Conservation (phyloP, 2,113 vertebrate species). For the Megaceryle maxima region DNA sequence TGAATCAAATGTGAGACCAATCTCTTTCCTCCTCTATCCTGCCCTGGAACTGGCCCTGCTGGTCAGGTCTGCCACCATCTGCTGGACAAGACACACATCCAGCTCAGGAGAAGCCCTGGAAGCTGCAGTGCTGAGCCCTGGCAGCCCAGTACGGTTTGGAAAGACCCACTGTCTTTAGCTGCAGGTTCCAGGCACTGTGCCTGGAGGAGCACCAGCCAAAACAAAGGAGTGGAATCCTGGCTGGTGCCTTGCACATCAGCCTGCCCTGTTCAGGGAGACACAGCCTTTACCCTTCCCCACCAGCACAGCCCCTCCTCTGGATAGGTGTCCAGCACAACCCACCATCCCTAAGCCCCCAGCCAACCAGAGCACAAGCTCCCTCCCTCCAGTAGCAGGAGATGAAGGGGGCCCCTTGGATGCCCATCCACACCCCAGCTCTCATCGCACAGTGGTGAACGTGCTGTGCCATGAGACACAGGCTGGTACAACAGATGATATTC, state of each 20-base stretch:
- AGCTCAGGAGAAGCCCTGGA: background rate
- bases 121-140: background rate
- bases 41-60: background rate
- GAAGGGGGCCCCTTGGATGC: background rate
- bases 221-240: background rate
- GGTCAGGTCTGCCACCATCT: background rate
- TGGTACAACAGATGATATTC: background rate
- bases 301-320: background rate
- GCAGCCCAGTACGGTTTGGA: background rate
- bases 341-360: no score
- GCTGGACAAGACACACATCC: background rate
- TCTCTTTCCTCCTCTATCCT: background rate
- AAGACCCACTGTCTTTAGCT: background rate
- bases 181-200: fast-evolving
- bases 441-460: fast-evolving
- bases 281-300: background rate
- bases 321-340: background rate
- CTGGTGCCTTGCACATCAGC: background rate
- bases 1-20: background rate
- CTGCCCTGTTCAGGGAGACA: background rate
- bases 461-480: background rate
- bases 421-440: background rate
- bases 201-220: background rate
- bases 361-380: background rate
- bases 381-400: background rate